Base-by-base conservation (phyloP, 2,113 vertebrate genomes). In the Gulo gulo region DNA sequence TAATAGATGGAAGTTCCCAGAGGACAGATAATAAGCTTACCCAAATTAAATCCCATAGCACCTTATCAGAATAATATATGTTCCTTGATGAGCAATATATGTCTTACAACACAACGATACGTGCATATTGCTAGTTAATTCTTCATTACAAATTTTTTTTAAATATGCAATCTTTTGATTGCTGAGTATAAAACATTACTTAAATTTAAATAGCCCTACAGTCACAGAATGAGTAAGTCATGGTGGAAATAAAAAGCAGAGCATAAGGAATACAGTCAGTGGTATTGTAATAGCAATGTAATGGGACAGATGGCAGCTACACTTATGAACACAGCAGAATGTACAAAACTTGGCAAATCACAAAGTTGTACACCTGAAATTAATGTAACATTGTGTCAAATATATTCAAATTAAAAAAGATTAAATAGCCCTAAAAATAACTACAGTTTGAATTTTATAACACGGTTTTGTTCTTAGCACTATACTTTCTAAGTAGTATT, bases 351-450 rank as follows among this genome's bases (percentile, higher is more conserved):
- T 47, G 42, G 42, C 26, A 47, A 29, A 47, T 78, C 74, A 47
- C 42, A 2, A 78, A 78, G 74, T 18, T 10, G 74, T 78, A 78
- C 26, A 47, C 14, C 26, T 47, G 74, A 10, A 9, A 47, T 45
- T 78, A 47, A 78, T 31, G 42, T 31, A 78, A 47, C 26, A 47
- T 29, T 31, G 42, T 78, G 42, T 47, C 74, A 47, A 47, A 78
- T 78, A 29, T 47, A 78, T 13, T 76, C 42, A 78, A 47, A 76
- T 31, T 14, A 31, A 76, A 47, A 76, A 76, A 42, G 26, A 63
- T 34, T 96, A 97, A 97, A 36, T 87, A 92, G 23, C n/a, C 74
- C 94, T 87, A 93, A 96, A 95, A 98, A 97, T 94, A 97, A 92
- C 7, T 63, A 50, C 24, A n/a, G 47, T 42, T 97, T 97, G n/a